A percentile compares a stretch with the other conserved stretches of the same genome.
These are phyloP conservation scores for Drosophila nr. perissopoda DNA, from an alignment of 2,888 invertebrate species.

Conservation along the genomic window DNA sequence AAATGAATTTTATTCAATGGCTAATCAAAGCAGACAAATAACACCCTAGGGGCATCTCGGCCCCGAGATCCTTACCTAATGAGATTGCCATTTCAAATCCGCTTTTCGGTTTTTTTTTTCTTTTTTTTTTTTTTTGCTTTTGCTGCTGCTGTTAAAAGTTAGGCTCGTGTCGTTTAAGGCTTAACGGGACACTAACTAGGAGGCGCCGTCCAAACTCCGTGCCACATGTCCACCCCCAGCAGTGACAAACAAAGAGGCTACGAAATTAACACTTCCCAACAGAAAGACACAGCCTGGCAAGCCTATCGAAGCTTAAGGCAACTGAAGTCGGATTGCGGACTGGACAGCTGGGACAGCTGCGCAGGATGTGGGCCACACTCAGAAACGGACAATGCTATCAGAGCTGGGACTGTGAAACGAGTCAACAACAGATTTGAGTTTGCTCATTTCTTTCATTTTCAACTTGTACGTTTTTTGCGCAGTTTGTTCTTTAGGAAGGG, in stretches of 20 bases:
- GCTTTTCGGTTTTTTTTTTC: neutral
- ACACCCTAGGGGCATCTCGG: neutral
- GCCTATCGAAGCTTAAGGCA: conserved; percentile 73
- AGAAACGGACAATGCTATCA: conserved; percentile 16
- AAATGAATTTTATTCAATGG: conserved; percentile 1
- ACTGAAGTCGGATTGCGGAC: conserved; percentile 38
- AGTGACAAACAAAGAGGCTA: conserved; percentile 71
- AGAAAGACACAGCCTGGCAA: conserved; percentile 34
- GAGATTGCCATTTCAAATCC: conserved; percentile 43
- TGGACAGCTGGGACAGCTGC: neutral
- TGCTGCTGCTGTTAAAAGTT: conserved; percentile 33
- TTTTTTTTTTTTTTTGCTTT: neutral
- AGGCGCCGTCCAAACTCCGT: neutral
- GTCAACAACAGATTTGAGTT: conserved; percentile 72
- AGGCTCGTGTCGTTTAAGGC: conserved; percentile 29
- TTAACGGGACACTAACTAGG: neutral
- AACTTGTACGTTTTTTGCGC: conserved; percentile 72
- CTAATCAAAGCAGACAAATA: conserved; percentile 10
- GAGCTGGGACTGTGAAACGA: conserved; percentile 22
- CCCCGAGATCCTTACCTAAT: conserved; percentile 28
- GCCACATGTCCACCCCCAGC: conserved; percentile 9
- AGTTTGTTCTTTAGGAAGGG: conserved; percentile 11
- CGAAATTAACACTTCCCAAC: conserved; percentile 74
- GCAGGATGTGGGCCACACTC: conserved; percentile 41
- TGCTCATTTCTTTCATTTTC: conserved; percentile 66